These are phyloP conservation scores for Dasyornis broadbenti DNA, from an alignment of 2,113 vertebrate species.

Conservation along the genomic window DNA sequence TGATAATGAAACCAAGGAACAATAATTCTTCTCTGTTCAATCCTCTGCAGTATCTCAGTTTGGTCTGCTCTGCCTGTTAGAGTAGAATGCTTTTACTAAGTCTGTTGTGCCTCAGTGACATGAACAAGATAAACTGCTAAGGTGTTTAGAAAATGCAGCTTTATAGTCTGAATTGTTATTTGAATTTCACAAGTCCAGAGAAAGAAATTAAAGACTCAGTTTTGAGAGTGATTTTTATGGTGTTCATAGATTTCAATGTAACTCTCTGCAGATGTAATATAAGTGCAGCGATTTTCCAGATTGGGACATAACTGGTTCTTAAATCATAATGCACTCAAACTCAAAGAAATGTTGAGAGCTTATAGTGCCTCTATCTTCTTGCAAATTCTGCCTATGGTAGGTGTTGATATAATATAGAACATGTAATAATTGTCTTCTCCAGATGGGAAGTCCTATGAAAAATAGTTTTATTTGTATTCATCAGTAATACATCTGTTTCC, in stretches of 20 bases:
- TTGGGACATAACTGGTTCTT: not conserved
- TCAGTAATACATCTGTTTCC: slow-evolving; percentile 12
- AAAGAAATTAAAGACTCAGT: not conserved
- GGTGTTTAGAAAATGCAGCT: not conserved
- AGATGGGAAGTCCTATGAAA: slow-evolving; percentile 33
- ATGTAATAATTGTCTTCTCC: slow-evolving; percentile 32
- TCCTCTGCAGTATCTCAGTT: not conserved
- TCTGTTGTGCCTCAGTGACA: not conserved
- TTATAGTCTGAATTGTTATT: not conserved
- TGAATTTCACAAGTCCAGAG: not conserved
- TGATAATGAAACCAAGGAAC: not conserved
- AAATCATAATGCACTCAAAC: not conserved
- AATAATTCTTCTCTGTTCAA: not conserved
- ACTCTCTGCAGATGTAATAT: not conserved
- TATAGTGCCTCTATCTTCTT: not conserved
- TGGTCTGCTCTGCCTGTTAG: not conserved
- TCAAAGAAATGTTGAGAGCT: not conserved
- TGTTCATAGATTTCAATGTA: not conserved
- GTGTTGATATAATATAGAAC: not conserved
- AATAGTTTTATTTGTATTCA: slow-evolving; percentile 32
- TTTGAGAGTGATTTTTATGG: not conserved
- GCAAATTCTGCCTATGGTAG: slow-evolving; percentile 13
- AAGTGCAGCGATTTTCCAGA: not conserved
- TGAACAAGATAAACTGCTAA: not conserved
- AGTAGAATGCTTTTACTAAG: not conserved